Conservation (phyloP, 2,888 invertebrate species). For the Sesia apiformis region DNA sequence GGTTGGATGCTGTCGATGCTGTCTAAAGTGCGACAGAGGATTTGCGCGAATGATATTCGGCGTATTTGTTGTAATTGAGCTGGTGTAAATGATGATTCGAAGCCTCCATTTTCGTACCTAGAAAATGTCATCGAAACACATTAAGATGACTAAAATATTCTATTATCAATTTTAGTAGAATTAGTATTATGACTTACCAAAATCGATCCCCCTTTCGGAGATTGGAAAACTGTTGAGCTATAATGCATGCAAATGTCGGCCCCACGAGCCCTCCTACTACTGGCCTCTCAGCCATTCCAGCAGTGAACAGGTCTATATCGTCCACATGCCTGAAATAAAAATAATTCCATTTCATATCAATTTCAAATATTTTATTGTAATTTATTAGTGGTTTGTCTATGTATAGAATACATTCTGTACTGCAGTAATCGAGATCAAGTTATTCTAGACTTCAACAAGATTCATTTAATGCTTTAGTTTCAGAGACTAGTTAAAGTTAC, state of each 20-base stretch:
- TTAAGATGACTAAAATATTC: background rate
- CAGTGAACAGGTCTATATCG: conserved; percentile 90
- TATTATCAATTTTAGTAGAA: background rate
- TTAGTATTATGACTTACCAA: conserved; percentile 61
- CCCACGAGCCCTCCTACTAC: conserved; percentile 87
- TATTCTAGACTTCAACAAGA: too few species aligned
- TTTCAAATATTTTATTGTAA: too few species aligned
- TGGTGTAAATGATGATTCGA: conserved; percentile 83
- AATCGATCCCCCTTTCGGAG: conserved; percentile 85
- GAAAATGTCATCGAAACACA: conserved; percentile 8
- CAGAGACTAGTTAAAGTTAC: too few species aligned
- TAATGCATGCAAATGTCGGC: conserved; percentile 90
- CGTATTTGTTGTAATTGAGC: conserved; percentile 84
- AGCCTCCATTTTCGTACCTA: conserved; percentile 85
- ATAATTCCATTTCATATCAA: background rate
- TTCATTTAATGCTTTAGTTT: too few species aligned
- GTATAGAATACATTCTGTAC: too few species aligned
- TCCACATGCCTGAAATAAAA: conserved; percentile 75
- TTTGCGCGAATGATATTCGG: conserved; percentile 80
- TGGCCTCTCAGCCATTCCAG: conserved; percentile 87
- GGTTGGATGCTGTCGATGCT: conserved; percentile 80
- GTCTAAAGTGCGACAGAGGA: conserved; percentile 80
- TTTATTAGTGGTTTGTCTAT: too few species aligned
- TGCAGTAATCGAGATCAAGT: too few species aligned
- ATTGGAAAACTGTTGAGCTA: conserved; percentile 89